Base-by-base conservation (phyloP, 2,888 invertebrate species). In the Platycnemis pennipes region DNA sequence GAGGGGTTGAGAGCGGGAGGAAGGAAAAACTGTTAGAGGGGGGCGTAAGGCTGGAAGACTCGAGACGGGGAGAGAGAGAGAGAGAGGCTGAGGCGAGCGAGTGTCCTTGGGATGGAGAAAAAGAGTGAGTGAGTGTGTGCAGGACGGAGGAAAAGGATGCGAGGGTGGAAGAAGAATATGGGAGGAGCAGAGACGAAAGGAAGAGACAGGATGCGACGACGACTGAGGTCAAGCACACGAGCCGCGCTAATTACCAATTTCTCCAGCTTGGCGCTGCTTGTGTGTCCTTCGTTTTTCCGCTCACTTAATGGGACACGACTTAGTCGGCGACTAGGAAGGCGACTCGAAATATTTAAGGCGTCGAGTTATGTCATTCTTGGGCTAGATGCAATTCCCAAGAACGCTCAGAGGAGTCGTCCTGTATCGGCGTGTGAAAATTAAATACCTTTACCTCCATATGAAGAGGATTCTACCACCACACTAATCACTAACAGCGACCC, bases 211-310 rank as follows among this genome's bases (percentile, higher is more conserved):
- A 77, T 77, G 26, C 77, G 77, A 77, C 31, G 77, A 49, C 19
- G 49, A 3, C 49, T 11, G 19, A 11, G 49, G 77, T 77, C 77
- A 77, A 77, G 77, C 77, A n/a, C 77, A 77, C 77, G 37, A 77
- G 77, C 7, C 37, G 11, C 37, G 77, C 77, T 77, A 77, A 77
- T 77, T 77, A 77, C 77, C 77, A 77, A 77, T 77, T 37, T 77
- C 77, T 77, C 77, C 77, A 77, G 77, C 77, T 77, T 13, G 63
- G 26, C 26, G 77, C 77, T 77, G 63, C 63, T 63, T 8, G 11
- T 22, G 37, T 26, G 37, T 37, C 31, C 77, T 77, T 77, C 77
- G 63, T 77, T 77, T 77, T 77, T 77, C 77, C 31, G 5, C 63
- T 63, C 56, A 19, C 63, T 1, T 63, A 26, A 63, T 63, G 63